phyloP scores from a whole-genome alignment of 2,888 invertebrate species.

The Hydrotaea cyrtoneurina region DNA sequence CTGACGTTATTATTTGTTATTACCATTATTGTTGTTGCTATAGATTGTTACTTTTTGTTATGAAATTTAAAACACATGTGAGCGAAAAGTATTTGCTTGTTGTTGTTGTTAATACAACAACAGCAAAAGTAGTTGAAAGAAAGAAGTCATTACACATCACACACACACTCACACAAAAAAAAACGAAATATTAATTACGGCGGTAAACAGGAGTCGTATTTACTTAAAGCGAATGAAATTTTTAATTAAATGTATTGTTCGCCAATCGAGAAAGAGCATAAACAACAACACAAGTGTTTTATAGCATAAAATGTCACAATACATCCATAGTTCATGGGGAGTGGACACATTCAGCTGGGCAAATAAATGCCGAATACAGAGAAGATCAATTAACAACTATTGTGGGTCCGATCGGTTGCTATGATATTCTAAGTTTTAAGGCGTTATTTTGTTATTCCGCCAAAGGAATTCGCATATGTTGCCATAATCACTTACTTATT shows the following conservation, averaged over 20 bases:
- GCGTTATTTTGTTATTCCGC: too few species aligned
- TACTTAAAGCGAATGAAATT: conserved; percentile 1
- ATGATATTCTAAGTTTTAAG: too few species aligned
- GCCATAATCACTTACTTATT: too few species aligned
- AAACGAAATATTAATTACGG: background rate
- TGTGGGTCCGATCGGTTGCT: background rate
- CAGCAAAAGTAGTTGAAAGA: conserved; percentile 19
- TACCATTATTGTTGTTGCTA: conserved; percentile 13
- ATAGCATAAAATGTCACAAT: background rate
- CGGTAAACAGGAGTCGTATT: conserved; percentile 6
- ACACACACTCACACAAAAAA: background rate
- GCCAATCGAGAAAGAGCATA: background rate
- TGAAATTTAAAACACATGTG: conserved; percentile 60
- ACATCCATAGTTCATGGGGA: background rate
- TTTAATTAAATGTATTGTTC: conserved; percentile 23
- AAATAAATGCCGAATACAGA: background rate
- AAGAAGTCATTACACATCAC: background rate
- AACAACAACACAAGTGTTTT: background rate
- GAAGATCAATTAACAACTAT: background rate
- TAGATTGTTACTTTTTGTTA: conserved; percentile 38
- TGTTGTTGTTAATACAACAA: background rate
- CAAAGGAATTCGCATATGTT: background rate
- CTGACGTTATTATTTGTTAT: conserved; percentile 28
- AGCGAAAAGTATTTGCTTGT: conserved; percentile 7
- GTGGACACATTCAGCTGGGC: background rate